Base-by-base conservation (phyloP, 2,888 invertebrate species). In the Oscheius myriophilus region DNA sequence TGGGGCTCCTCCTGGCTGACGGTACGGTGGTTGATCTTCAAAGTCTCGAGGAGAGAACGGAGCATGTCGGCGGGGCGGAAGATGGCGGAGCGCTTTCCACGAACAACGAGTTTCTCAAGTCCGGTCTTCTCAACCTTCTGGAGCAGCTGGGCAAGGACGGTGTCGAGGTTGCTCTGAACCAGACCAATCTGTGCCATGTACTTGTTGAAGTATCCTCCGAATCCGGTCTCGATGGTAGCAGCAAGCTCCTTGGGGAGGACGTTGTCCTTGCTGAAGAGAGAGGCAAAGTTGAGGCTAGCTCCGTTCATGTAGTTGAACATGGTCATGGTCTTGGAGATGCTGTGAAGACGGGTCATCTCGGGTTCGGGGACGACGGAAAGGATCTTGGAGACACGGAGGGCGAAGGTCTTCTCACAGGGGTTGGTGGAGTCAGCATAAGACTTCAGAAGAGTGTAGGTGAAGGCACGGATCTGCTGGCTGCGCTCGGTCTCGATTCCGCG, bases 401-500 rank as follows among this genome's bases (percentile, higher is more conserved):
- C 25, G 39, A 66, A 14, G n/a, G 33, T 41, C 55, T 71, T 64
- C 69, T 83, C 75, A 67, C 79, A 80, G 39, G 81, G 80, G 42
- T 78, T 78, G 66, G 70, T 69, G 46, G 72, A 73, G 61, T 81
- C 68, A 62, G 82, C 68, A 63, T 78, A 54, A n/a, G 73, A 69
- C 18, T 73, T 55, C 66, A 85, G 72, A 49, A 73, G 65, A 43
- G 80, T 72, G 69, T 71, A 72, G 58, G 74, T 74, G 80, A 81
- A 85, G 42, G 76, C 55, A 62, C 75, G 73, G n/a, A 85, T 75
- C 59, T 84, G 79, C 39, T 70, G 72, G 71, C 74, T 77, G 51
- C 62, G 72, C 54, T 85, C 85, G 18, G 66, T 62, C 58, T 73
- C 66, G 43, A 81, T 58, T 25, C 67, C 63, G 55, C 69, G 66